These are phyloP conservation scores for Corapipo altera DNA, from an alignment of 2,113 vertebrate genomes.

Conservation along the genomic window DNA sequence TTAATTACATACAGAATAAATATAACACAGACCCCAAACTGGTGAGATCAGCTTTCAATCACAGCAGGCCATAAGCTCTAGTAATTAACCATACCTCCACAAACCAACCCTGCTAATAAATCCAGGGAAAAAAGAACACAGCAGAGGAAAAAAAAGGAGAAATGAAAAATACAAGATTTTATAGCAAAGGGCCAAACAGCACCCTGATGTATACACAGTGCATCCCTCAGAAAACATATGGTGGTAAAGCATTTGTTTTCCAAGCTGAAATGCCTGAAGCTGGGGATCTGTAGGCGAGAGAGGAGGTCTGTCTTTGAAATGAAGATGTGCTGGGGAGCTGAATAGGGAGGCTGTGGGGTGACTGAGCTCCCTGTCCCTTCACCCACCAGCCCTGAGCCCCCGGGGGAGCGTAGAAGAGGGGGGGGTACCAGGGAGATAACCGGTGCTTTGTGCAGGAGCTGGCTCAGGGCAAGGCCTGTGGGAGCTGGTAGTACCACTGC, in stretches of 20 bases:
- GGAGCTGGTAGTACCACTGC: background rate
- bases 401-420: accelerated
- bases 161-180: constrained; percentile 8
- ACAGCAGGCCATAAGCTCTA: constrained; percentile 62
- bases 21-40: constrained; percentile 49
- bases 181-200: background rate
- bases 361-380: background rate
- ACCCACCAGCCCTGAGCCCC: accelerated
- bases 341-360: background rate
- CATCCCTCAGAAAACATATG: background rate
- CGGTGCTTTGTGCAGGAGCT: background rate
- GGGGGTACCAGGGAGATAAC: accelerated
- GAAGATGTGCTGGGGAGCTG: background rate
- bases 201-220: background rate
- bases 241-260: background rate
- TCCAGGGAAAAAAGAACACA: constrained; percentile 24
- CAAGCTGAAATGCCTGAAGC: background rate
- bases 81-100: constrained; percentile 64
- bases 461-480: accelerated
- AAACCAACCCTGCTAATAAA: constrained; percentile 55
- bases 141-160: background rate
- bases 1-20: constrained; percentile 69
- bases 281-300: background rate
- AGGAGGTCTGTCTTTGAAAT: background rate
- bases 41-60: constrained; percentile 67